phyloP scores from a whole-genome alignment of 2,113 vertebrate species.

The Motacilla alba region DNA sequence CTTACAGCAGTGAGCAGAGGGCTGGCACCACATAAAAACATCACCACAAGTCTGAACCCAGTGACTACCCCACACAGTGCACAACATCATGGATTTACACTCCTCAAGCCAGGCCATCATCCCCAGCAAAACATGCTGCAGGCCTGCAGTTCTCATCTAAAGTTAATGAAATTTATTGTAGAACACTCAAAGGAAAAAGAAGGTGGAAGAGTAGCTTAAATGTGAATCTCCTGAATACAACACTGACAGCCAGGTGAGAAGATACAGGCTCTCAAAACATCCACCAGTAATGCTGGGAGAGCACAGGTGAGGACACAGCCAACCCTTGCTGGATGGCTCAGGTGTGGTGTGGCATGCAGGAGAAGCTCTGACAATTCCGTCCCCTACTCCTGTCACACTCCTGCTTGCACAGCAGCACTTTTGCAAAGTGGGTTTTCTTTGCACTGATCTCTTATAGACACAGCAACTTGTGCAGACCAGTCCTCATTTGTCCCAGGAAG shows the following conservation, averaged over 20 bases:
- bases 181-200: not conserved
- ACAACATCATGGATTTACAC: not conserved
- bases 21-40: not conserved
- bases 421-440: not conserved
- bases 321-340: not conserved
- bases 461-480: not conserved
- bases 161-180: not conserved
- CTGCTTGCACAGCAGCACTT: not conserved
- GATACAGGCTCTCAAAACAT: not conserved
- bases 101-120: not conserved
- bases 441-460: not conserved
- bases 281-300: not conserved
- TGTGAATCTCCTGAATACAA: not conserved
- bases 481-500: not conserved
- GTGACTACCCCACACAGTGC: not conserved
- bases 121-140: not conserved
- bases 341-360: not conserved
- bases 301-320: not conserved
- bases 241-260: not conserved
- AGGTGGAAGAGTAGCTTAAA: not conserved
- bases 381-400: not conserved
- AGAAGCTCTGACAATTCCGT: not conserved
- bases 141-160: not conserved
- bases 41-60: not conserved
- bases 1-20: not conserved